A percentile compares a stretch with the other conserved stretches of the same genome.
Conservation (phyloP, 2,888 invertebrate species). For the Neoaliturus tenellus region DNA sequence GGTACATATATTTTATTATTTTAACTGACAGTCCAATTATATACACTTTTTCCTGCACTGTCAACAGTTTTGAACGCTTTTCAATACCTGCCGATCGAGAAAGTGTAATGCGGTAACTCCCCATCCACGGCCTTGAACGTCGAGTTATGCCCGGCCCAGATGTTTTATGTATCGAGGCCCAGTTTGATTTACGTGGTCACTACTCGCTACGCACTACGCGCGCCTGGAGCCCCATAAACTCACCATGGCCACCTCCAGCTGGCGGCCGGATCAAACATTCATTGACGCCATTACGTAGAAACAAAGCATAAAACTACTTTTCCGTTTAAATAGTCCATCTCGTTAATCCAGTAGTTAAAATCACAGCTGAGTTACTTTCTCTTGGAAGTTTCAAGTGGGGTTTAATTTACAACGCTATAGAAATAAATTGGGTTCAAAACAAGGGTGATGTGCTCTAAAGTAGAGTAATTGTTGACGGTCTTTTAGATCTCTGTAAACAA, state of each 20-base stretch:
- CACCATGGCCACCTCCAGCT: not conserved
- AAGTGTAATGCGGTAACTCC: not conserved
- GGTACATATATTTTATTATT: too few relatives aligned
- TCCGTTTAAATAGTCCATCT: not conserved
- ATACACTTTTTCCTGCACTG: too few relatives aligned
- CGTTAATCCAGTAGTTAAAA: conserved; percentile 18
- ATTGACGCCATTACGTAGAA: not conserved
- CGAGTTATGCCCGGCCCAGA: not conserved
- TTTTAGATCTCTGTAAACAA: too few relatives aligned
- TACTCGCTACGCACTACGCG: not conserved
- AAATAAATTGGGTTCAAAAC: not conserved
- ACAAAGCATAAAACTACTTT: not conserved
- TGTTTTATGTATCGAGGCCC: not conserved
- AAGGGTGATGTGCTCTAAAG: not conserved
- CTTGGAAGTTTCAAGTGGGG: not conserved
- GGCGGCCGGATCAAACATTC: not conserved
- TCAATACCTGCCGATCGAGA: too few relatives aligned
- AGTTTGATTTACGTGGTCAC: not conserved
- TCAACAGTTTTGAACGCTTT: too few relatives aligned
- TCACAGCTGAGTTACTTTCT: conserved; percentile 3
- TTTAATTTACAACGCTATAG: not conserved
- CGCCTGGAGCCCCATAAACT: not conserved
- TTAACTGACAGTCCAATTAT: too few relatives aligned
- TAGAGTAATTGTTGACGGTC: not conserved
- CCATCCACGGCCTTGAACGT: not conserved